Evolutionary conservation across 2,797 vertebrate genomes (phyloP), one percentile per base, ranked within the genome.

Genomic region (Scolopax bukidnonensis): DNA sequence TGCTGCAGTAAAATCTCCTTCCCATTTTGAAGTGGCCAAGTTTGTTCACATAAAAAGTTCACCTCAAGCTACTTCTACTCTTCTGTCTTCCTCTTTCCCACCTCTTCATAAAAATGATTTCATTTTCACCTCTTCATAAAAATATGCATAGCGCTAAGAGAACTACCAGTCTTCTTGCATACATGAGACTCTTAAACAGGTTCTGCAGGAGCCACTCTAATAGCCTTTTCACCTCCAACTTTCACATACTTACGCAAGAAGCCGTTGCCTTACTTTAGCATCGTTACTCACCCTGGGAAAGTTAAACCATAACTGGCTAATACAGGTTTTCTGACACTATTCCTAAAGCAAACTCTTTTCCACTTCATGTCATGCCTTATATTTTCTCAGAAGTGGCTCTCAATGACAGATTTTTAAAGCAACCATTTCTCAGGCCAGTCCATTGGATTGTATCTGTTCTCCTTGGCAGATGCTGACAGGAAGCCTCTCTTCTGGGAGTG

Each of bases 31-130:
- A 50, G 32, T 20, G 57, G 59, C 36, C 56, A 73, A 47, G n/a
- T 63, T 92, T 89, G 91, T 57, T 53, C 53, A 91, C 45, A n/a
- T 41, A 54, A 45, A 57, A 78, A 47, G 36, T 19, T 74, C 51
- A n/a, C 13, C 47, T 93, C 79, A 91, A 78, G 36, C 14, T 87
- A 33, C 38, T 73, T 73, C 73, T 68, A 43, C 19, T 57, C 43
- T 53, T 87, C 61, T 75, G n/a, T 50, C 65, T 91, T 90, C 69
- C 47, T 75, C 65, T 93, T 95, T 96, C 65, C 41, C 50, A 61
- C 28, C 38, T 73, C 65, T 83, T 71, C 86, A 86, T 71, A 91
- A 91, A 85, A 91, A 50, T n/a, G 36, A 36, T 36, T 36, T 36
- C 36, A 36, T 36, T 36, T 36, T 68, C 36, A 69, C 45, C 38